These are phyloP conservation scores for Oostethus manadensis DNA, from an alignment of 2,113 vertebrate genomes.

Conservation along the genomic window DNA sequence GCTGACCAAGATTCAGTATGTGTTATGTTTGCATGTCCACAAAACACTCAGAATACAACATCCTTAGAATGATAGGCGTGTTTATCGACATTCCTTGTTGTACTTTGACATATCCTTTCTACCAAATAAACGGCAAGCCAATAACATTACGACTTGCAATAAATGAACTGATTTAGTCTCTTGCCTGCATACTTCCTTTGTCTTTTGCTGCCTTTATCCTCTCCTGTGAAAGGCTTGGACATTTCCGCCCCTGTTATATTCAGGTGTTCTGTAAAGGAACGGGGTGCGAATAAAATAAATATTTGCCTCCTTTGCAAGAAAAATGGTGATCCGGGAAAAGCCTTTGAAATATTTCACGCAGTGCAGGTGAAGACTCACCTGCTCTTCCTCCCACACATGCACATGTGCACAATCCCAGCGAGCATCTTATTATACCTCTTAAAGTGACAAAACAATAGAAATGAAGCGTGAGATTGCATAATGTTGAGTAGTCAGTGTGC, in stretches of 20 bases:
- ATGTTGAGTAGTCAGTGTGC: no score
- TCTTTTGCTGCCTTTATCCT: slow-evolving; percentile 7
- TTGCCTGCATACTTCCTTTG: slow-evolving; percentile 4
- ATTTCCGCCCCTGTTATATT: slow-evolving; percentile 22
- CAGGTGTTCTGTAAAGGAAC: slow-evolving; percentile 29
- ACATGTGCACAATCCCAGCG: not conserved
- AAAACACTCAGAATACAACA: not conserved
- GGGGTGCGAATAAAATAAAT: not conserved
- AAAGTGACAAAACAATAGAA: no score
- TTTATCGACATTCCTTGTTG: slow-evolving; percentile 27
- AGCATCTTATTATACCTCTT: no score
- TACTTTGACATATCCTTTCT: slow-evolving; percentile 19
- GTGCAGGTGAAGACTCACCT: slow-evolving; percentile 23
- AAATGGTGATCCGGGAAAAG: slow-evolving; percentile 41
- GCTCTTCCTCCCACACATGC: slow-evolving; percentile 16
- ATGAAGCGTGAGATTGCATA: no score
- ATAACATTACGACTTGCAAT: not conserved
- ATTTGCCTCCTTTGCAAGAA: slow-evolving; percentile 10
- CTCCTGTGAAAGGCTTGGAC: slow-evolving; percentile 3
- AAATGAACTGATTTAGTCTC: slow-evolving; percentile 8
- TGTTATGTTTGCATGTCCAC: no score
- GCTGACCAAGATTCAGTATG: no score
- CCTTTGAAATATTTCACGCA: slow-evolving; percentile 56
- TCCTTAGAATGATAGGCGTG: slow-evolving; percentile 23
- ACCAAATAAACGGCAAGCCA: not conserved